Evolutionary conservation across 1,140 invertebrate species (phyloP).

Genomic region (Papilio glaucus): DNA sequence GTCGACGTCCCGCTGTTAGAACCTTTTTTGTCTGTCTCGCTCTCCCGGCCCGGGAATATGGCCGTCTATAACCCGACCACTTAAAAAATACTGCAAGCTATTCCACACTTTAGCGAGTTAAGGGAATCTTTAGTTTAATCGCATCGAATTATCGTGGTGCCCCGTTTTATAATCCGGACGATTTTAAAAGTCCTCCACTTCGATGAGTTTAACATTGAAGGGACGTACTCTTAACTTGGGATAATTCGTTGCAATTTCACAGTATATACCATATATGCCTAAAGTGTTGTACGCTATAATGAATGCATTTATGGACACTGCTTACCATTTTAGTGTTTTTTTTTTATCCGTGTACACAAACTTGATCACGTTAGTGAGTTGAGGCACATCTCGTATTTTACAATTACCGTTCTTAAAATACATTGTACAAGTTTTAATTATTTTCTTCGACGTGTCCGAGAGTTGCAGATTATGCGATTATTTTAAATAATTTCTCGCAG

Average conservation of each 20-base stretch:
- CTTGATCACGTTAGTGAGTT: conserved; percentile 26
- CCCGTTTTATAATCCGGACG: conserved; percentile 36
- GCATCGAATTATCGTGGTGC: conserved; percentile 41
- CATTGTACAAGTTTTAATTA: conserved; percentile 31
- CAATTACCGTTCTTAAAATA: conserved; percentile 36
- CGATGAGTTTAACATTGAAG: neutral
- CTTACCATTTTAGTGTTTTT: conserved; percentile 28
- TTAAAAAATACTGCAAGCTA: conserved; percentile 35
- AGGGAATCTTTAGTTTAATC: conserved; percentile 43
- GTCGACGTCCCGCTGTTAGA: conserved; percentile 56
- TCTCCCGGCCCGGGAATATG: conserved; percentile 31
- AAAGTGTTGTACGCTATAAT: conserved; percentile 34
- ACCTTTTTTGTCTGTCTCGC: conserved; percentile 42
- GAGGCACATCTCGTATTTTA: conserved; percentile 22
- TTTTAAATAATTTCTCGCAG: conserved; percentile 10
- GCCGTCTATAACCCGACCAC: conserved; percentile 39
- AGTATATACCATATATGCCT: conserved; percentile 24
- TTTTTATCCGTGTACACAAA: conserved; percentile 19
- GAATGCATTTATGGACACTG: conserved; percentile 34
- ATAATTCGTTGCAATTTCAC: conserved; percentile 5
- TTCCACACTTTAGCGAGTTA: conserved; percentile 38
- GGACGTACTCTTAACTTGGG: neutral
- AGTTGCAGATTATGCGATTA: conserved; percentile 25
- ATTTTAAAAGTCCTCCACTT: conserved; percentile 9
- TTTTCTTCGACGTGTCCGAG: conserved; percentile 21